A percentile compares a stretch with the other conserved stretches of the same genome.
phyloP scores from a whole-genome alignment of 2,113 vertebrate genomes.

The Oryzias melastigma region DNA sequence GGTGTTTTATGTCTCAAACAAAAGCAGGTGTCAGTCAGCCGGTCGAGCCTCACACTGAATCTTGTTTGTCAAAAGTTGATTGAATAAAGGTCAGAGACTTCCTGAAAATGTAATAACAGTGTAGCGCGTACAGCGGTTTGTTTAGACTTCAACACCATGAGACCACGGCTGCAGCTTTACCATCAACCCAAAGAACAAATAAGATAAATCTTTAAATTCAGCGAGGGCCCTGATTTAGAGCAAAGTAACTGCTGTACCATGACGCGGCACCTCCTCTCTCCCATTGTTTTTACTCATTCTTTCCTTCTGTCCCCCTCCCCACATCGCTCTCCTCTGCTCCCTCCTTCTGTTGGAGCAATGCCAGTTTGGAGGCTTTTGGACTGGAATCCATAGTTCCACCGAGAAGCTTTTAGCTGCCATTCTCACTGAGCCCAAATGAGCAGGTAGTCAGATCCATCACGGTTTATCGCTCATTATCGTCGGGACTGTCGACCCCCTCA shows the following conservation, averaged over 20 bases:
- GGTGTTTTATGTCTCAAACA: too few species aligned
- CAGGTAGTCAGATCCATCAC: slow-evolving; percentile 55
- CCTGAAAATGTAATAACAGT: not conserved
- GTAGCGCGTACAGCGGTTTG: not conserved
- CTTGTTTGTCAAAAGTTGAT: too few species aligned
- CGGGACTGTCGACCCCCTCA: slow-evolving; percentile 16
- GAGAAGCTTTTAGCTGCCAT: slow-evolving; percentile 33
- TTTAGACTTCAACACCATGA: not conserved
- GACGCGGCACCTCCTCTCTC: too few species aligned
- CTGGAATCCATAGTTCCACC: slow-evolving; percentile 34
- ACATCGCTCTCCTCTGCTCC: slow-evolving; percentile 10
- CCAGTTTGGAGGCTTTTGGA: slow-evolving; percentile 48
- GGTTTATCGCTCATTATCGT: slow-evolving; percentile 65
- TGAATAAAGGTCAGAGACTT: too few species aligned
- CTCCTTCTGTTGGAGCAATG: slow-evolving; percentile 29
- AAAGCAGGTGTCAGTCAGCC: too few species aligned
- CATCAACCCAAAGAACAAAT: not conserved
- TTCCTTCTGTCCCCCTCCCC: slow-evolving; percentile 4
- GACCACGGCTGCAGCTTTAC: not conserved
- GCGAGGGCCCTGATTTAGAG: too few species aligned
- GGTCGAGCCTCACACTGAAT: too few species aligned
- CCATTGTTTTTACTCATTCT: not conserved
- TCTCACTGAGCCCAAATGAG: slow-evolving; percentile 49
- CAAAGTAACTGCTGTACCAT: too few species aligned
- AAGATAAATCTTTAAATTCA: not conserved